Evolutionary conservation across 2,888 invertebrate genomes (phyloP).

Genomic region (Ophonus ardosiacus): DNA sequence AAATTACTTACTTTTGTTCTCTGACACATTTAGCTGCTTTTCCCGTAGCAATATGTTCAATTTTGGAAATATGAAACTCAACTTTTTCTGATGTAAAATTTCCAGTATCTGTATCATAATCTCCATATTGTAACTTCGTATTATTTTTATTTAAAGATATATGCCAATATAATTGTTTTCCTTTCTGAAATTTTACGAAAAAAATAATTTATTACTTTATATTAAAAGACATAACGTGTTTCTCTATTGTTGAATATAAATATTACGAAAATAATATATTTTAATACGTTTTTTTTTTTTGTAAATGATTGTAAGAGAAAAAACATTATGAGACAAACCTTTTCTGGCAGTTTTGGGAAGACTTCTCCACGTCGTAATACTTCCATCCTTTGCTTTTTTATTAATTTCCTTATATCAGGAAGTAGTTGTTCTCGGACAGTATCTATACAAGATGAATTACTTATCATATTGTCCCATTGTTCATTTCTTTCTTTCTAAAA

Average conservation of each 20-base stretch:
- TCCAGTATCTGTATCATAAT: slow-evolving; percentile 64
- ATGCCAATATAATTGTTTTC: slow-evolving; percentile 66
- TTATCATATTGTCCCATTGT: slow-evolving; percentile 69
- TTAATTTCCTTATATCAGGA: slow-evolving; percentile 68
- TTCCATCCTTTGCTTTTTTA: slow-evolving; percentile 71
- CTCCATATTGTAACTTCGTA: slow-evolving; percentile 66
- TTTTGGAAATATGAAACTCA: slow-evolving; percentile 67
- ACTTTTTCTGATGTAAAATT: slow-evolving; percentile 48
- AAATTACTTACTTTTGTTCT: slow-evolving; percentile 69
- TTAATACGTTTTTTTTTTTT: background rate
- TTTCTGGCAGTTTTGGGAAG: slow-evolving; percentile 72
- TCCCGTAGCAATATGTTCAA: slow-evolving; percentile 72
- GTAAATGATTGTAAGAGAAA: background rate
- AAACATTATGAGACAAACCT: slow-evolving; percentile 66
- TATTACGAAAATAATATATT: background rate
- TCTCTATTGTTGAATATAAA: no score
- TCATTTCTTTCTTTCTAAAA: slow-evolving; percentile 69
- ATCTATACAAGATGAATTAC: slow-evolving; percentile 70
- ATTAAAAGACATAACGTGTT: no score
- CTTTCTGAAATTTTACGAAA: slow-evolving; percentile 65
- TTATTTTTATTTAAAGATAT: slow-evolving; percentile 66
- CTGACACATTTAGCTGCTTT: slow-evolving; percentile 72
- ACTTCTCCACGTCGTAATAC: slow-evolving; percentile 69
- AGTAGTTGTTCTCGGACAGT: slow-evolving; percentile 69
- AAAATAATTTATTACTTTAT: background rate